Evolutionary conservation across 2,113 vertebrate genomes (phyloP).

Genomic region (Glaucomys volans): DNA sequence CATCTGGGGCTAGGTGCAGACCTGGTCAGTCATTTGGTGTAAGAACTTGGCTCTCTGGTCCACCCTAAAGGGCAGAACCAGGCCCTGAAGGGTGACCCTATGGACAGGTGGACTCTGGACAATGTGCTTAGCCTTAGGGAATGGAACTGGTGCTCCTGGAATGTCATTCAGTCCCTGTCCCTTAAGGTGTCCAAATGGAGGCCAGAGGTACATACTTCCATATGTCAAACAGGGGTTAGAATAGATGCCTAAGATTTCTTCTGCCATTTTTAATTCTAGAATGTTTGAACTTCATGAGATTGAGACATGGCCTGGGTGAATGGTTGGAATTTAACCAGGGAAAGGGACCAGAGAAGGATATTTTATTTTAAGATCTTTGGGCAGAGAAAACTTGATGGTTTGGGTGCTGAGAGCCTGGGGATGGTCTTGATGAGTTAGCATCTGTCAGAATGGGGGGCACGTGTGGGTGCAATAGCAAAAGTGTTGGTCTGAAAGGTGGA

Average conservation of each 20-base stretch:
- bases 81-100: not conserved
- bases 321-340: not conserved
- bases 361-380: not conserved
- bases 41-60: not conserved
- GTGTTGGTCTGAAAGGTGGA: not conserved
- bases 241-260: not conserved
- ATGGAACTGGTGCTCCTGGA: not conserved
- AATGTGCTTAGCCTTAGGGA: not conserved
- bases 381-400: not conserved
- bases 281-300: not conserved
- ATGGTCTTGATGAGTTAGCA: not conserved
- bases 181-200: not conserved
- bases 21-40: too few species aligned
- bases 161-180: not conserved
- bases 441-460: not conserved
- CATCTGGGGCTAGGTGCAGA: not conserved
- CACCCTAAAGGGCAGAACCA: not conserved
- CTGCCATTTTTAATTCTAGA: not conserved
- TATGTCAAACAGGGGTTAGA: not conserved
- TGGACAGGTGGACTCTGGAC: not conserved
- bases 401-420: not conserved
- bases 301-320: not conserved
- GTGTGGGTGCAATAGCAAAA: not conserved
- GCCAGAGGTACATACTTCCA: not conserved
- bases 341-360: not conserved